Percentiles rank a stretch among this genome's conserved stretches.
phyloP scores from a whole-genome alignment of 2,113 vertebrate species.

The Psophia crepitans region DNA sequence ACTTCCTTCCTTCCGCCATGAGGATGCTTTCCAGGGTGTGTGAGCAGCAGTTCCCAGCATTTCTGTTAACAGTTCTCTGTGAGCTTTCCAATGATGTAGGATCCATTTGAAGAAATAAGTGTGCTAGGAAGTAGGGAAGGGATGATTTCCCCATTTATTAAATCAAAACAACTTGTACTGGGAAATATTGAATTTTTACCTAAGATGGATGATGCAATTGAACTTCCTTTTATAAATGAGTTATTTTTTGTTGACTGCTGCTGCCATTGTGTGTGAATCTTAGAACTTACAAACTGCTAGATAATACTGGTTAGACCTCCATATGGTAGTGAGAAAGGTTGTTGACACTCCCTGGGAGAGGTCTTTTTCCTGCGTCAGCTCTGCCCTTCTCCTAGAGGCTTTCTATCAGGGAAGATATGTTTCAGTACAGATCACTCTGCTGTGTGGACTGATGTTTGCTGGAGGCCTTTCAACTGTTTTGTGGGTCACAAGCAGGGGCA shows the following conservation, averaged over 20 bases:
- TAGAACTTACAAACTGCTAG: neutral
- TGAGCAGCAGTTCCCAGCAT: neutral
- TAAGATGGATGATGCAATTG: conserved; percentile 39
- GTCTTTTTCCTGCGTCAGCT: neutral
- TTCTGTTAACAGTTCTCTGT: neutral
- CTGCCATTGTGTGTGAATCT: neutral
- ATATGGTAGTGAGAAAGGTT: neutral
- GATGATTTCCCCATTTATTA: conserved; percentile 55
- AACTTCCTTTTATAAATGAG: conserved; percentile 63
- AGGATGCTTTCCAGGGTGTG: neutral
- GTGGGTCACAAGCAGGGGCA: neutral
- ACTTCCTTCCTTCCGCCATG: neutral
- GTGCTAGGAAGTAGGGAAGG: neutral
- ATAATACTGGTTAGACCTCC: neutral
- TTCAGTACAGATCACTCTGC: neutral
- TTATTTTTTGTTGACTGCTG: conserved; percentile 56
- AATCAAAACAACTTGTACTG: neutral
- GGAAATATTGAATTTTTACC: conserved; percentile 66
- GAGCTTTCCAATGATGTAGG: neutral
- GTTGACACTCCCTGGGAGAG: neutral
- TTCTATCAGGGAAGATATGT: neutral
- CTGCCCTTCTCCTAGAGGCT: neutral
- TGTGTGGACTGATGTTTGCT: neutral
- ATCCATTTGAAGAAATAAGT: neutral
- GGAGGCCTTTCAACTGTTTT: neutral